These are phyloP conservation scores for Oscheius onirici DNA, from an alignment of 2,888 invertebrate genomes.

Conservation along the genomic window DNA sequence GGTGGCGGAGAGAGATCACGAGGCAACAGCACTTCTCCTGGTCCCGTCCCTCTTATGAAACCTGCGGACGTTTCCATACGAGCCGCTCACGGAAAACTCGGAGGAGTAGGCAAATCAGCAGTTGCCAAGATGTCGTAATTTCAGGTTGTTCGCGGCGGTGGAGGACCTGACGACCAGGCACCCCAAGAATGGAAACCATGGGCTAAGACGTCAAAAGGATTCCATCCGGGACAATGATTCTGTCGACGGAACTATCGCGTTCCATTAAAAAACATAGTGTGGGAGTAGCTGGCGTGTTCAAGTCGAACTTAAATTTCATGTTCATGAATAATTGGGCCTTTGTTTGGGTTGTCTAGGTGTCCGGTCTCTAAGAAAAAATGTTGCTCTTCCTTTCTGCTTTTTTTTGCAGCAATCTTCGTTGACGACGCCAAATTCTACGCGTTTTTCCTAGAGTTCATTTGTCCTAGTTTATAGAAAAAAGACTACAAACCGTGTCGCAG, in stretches of 20 bases:
- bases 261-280: not conserved
- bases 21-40: constrained; percentile 28
- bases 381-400: not conserved
- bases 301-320: not conserved
- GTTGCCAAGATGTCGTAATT: not conserved
- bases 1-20: not conserved
- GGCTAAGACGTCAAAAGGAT: constrained; percentile 37
- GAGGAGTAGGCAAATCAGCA: constrained; percentile 43
- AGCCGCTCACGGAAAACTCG: constrained; percentile 50
- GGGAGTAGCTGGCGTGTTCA: not conserved
- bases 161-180: constrained; percentile 46
- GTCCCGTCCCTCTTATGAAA: constrained; percentile 29
- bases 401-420: too few relatives aligned
- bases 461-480: too few relatives aligned
- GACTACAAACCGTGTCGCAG: too few relatives aligned
- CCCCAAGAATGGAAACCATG: constrained; percentile 58
- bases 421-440: too few relatives aligned
- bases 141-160: constrained; percentile 49
- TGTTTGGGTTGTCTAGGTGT: constrained; percentile 6
- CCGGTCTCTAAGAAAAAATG: not conserved
- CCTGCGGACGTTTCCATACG: constrained; percentile 41
- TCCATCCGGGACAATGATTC: constrained; percentile 1
- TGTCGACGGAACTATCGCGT: not conserved
- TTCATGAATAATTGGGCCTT: not conserved
- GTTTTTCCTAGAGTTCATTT: too few relatives aligned